These are phyloP conservation scores for Aythya fuligula DNA, from an alignment of 2,797 vertebrate genomes.

Conservation along the genomic window DNA sequence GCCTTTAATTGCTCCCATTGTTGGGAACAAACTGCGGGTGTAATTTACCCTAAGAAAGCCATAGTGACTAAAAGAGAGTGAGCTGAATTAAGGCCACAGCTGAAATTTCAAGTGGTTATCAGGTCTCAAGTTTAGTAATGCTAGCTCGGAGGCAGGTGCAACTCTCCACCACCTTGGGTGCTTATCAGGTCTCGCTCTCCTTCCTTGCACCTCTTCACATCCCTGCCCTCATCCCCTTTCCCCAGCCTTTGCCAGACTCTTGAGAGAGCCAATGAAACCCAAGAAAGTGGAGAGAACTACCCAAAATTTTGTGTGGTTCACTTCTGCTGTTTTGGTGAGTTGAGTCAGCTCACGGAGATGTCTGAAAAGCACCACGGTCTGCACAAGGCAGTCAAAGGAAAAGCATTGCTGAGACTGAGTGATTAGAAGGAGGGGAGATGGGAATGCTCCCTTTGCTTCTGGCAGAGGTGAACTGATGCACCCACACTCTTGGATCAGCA, in stretches of 20 bases:
- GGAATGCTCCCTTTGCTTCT: neutral
- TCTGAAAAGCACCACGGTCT: neutral
- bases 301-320: neutral
- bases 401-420: rapidly evolving
- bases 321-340: neutral
- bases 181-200: neutral
- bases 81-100: conserved; percentile 9
- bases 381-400: neutral
- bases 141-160: neutral
- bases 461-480: neutral
- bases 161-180: neutral
- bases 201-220: neutral
- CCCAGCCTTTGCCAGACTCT: neutral
- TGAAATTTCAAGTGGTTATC: conserved; percentile 41
- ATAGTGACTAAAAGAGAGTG: neutral
- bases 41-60: conserved; percentile 22
- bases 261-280: neutral
- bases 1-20: conserved; percentile 59
- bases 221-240: neutral
- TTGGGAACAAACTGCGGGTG: conserved; percentile 21
- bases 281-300: neutral
- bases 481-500: neutral
- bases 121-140: conserved; percentile 6
- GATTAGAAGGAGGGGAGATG: neutral
- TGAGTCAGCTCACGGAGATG: neutral